phyloP scores from a whole-genome alignment of 35 echinoderm and acorn worm species.

The Heliocidaris erythrogramma region DNA sequence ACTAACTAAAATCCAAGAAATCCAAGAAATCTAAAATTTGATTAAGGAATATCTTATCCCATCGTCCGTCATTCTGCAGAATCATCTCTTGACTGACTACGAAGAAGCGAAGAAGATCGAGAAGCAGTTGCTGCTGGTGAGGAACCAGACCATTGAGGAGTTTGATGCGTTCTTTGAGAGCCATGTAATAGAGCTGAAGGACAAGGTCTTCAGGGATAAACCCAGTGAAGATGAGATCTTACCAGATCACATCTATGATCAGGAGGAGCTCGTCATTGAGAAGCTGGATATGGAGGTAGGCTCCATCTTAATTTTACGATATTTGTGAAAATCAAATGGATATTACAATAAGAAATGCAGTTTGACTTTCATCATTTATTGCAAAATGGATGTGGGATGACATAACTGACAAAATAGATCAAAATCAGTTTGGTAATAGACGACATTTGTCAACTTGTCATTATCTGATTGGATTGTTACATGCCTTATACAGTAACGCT shows the following conservation, averaged over 20 bases:
- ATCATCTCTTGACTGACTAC: slow-evolving; percentile 82
- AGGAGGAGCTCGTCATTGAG: slow-evolving; percentile 67
- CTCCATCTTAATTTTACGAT: background rate
- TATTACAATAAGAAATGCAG: too few species aligned
- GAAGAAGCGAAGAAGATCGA: slow-evolving; percentile 93
- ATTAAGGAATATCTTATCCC: too few species aligned
- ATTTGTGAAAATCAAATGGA: background rate
- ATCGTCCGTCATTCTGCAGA: slow-evolving; percentile 41
- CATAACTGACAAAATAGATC: too few species aligned
- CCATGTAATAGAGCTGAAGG: slow-evolving; percentile 66
- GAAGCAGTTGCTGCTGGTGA: slow-evolving; percentile 81
- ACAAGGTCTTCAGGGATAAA: slow-evolving; percentile 55
- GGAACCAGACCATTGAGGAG: slow-evolving; percentile 93
- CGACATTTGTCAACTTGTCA: too few species aligned
- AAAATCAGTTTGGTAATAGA: too few species aligned
- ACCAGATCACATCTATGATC: slow-evolving; percentile 48
- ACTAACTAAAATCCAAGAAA: too few species aligned
- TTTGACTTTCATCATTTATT: too few species aligned
- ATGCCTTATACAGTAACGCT: too few species aligned
- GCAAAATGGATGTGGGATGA: too few species aligned
- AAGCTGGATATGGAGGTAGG: slow-evolving; percentile 78
- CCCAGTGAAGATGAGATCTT: background rate
- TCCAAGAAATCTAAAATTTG: too few species aligned
- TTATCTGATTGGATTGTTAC: too few species aligned
- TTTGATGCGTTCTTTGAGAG: slow-evolving; percentile 89